Base-by-base conservation (phyloP, 2,888 invertebrate genomes). In the Amblyteles armatorius region DNA sequence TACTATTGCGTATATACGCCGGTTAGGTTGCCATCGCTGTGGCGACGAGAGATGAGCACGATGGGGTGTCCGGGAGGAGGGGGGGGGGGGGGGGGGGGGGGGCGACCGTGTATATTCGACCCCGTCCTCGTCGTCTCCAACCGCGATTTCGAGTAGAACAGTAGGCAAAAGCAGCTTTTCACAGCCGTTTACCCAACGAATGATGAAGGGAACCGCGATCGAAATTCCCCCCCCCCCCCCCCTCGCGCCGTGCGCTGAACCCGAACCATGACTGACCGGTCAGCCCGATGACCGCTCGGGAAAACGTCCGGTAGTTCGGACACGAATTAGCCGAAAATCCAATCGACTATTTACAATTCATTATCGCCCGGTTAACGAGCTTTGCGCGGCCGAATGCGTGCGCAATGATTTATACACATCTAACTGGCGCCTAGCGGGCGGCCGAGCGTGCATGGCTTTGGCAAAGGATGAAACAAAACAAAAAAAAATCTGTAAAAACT, bases 261-360 rank as follows among this genome's bases (percentile, higher is more conserved):
- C 16, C 50, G 29, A 2, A 29, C 60, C 11, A 60, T 60, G 16
- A 19, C n/a, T 52, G 52, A 40, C 6, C 55, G 29, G 29, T 33
- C 33, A 16, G 7, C 33, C 63, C n/a, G 33, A 33, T 63, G 33
- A 57, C 13, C 26, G 57, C 52, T 11, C 57, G 9, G 57, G 22
- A 63, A 29, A 29, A 63, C n/a, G 13, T 50, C 33, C 76, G 65
- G 19, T n/a, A n/a, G 40, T 36, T 67, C 40, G 74, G 33, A 50
- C 48, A 50, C 76, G 72, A 82, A 86, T 86, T 86, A 74, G 86
- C 82, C 71, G 72, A 82, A 76, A 77, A 86, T 82, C 84, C 79
- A 83, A 86, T 86, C 79, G 84, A 72, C 83, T 86, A 81, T 86
- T 86, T 83, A 82, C 86, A 83, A 86, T 81, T 83, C 81, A 86